Conservation (phyloP, 2,797 vertebrate genomes). For the Aplochiton taeniatus region DNA sequence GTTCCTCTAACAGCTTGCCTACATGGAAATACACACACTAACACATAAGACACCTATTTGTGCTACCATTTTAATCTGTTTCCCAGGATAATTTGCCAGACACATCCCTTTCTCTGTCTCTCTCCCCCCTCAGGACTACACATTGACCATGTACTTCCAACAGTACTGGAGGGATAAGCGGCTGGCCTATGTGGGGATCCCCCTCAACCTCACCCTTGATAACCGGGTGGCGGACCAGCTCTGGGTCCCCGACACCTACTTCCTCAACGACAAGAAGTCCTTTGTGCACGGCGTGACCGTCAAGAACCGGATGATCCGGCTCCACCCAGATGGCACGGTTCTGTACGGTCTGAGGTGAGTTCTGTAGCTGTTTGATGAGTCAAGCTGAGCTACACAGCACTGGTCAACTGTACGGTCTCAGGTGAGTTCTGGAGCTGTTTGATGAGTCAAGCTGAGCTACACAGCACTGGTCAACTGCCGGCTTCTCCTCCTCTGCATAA, state of each 20-base stretch:
- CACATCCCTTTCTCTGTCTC: not conserved
- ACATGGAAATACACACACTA: too few species aligned
- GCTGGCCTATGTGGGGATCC: constrained; percentile 88
- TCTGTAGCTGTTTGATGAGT: too few species aligned
- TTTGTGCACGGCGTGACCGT: constrained; percentile 93
- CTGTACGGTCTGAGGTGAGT: constrained; percentile 89
- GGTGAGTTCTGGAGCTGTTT: not conserved
- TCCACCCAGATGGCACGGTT: constrained; percentile 91
- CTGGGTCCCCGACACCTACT: constrained; percentile 95
- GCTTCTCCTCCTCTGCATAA: too few species aligned
- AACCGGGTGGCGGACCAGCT: constrained; percentile 93
- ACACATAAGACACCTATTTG: too few species aligned
- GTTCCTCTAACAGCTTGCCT: too few species aligned
- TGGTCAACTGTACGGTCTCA: not conserved
- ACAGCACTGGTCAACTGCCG: too few species aligned
- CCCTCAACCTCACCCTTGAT: constrained; percentile 90
- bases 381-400: too few species aligned
- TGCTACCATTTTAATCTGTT: too few species aligned
- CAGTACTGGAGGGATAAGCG: constrained; percentile 96
- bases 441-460: too few species aligned
- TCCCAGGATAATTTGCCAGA: not conserved
- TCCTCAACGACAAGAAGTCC: constrained; percentile 95
- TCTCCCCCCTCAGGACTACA: constrained; percentile 83
- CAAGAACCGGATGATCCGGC: constrained; percentile 94
- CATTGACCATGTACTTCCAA: constrained; percentile 96